Base-by-base conservation (phyloP, 2,797 vertebrate genomes). In the Cyclopterus lumpus region DNA sequence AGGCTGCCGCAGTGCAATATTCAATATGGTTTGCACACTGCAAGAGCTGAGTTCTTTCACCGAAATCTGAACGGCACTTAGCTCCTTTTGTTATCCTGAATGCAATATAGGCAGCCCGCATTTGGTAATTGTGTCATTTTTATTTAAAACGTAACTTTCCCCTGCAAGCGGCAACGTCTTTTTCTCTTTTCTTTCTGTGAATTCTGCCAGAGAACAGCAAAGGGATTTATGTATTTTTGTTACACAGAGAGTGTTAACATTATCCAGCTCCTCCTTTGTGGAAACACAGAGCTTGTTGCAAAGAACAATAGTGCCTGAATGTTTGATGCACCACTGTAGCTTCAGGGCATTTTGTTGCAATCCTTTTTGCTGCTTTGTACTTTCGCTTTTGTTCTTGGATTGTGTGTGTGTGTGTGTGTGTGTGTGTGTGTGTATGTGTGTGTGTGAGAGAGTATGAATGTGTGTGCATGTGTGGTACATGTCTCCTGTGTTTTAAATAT, bases 241-340 rank as follows among this genome's bases (percentile, higher is more conserved):
- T 75, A 66, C 69, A 69, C 36, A 22, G 42, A 26, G 36, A 62
- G 64, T 67, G 70, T 79, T 77, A 67, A 86, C 72, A 75, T 58
- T 71, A 73, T 79, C 75, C 71, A 77, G 69, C 59, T 80, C 72
- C 61, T 84, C 82, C 77, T 85, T 74, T 81, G 76, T 85, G 80
- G 68, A 85, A 92, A 87, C 77, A 78, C 68, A 49, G 80, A 69
- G 69, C 65, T 54, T 83, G 73, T 76, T 82, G 83, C 85, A 82
- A 82, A 91, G 80, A 91, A 91, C 89, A 92, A 82, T 79, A 81
- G 73, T 72, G 80, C 62, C 79, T 88, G 75, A 92, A 92, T 91
- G 89, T 91, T 91, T 91, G 80, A 93, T 93, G 85, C 85, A 69
- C 72, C 82, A 49, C 83, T 90, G 86, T 81, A 81, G 81, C 90